These are phyloP conservation scores for Mastomys natalensis DNA, from an alignment of 2,113 vertebrate genomes.

Conservation along the genomic window DNA sequence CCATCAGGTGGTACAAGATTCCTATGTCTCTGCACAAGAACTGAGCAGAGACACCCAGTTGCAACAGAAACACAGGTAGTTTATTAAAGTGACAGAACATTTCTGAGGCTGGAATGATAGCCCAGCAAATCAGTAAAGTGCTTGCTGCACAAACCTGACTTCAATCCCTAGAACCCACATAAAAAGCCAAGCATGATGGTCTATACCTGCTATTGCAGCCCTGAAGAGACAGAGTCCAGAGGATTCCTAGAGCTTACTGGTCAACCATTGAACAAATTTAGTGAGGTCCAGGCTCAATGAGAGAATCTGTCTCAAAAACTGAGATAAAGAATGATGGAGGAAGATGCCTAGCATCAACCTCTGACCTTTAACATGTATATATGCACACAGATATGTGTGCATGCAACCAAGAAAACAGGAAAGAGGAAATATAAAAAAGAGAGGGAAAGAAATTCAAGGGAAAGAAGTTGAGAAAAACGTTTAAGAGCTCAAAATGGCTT, in stretches of 20 bases:
- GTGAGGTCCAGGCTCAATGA: neutral
- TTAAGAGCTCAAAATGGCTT: neutral
- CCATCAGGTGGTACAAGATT: neutral
- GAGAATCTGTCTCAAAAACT: neutral
- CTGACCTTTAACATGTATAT: neutral
- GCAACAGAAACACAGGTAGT: neutral
- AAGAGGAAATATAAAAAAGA: neutral
- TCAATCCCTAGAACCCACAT: neutral
- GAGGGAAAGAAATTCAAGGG: neutral
- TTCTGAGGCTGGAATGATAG: neutral
- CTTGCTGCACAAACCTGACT: neutral
- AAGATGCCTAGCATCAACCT: neutral
- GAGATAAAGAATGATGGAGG: neutral
- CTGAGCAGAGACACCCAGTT: neutral
- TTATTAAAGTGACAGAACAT: neutral
- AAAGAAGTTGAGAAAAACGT: neutral
- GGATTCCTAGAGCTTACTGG: neutral
- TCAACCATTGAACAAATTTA: neutral
- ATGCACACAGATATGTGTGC: too few relatives aligned
- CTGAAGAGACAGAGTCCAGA: neutral
- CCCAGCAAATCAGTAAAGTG: neutral
- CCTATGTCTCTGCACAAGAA: neutral
- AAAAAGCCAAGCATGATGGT: neutral
- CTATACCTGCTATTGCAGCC: neutral
- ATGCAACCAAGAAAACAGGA: neutral